Evolutionary conservation across 2,888 invertebrate species (phyloP), one percentile per base, ranked within the genome.

Genomic region (Stramonita haemastoma): DNA sequence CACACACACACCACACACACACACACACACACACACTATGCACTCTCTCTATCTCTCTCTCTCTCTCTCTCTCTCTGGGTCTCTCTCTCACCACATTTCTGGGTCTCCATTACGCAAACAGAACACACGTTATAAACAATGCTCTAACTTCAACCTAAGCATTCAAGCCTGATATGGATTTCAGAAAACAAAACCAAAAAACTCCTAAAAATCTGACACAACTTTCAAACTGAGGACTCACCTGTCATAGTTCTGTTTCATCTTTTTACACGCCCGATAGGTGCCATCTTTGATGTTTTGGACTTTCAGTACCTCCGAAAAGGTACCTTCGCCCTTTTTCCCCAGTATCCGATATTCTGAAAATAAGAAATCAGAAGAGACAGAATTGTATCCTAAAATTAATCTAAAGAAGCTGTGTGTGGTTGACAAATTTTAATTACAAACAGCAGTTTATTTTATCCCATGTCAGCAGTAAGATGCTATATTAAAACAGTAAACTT

Each of bases 271-370:
- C 15, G 97, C 97, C 94, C 96, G 97, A 87, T 96, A 95, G 60
- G 95, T 94, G 88, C 97, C 97, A 90, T 97, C 97, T 92, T 95
- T 95, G 91, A 96, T 96, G 92, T 97, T 96, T 94, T 97, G 97
- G 94, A 97, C 97, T 96, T 97, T 97, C 91, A 97, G 95, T 57
- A 97, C 97, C 94, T 97, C 97, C 0, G 97, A 97, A 96, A 97
- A 97, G 56, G 97, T 97, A 26, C 97, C 97, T 95, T 97, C 97
- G 36, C 97, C 97, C 94, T 97, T 97, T 96, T 97, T 97, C 90
- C 97, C 96, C 90, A 97, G 94, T 91, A 97, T 96, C 95, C 96
- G 96, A 95, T 97, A 97, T 95, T 97, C 97, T 97, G 95, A 13
- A 66, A 66, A n/a, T 11, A 1, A 73, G 13, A 60, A 46, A 5